Evolutionary conservation across 2,113 vertebrate species (phyloP), one percentile per base, ranked within the genome.

Genomic region (Tragelaphus strepsiceros): DNA sequence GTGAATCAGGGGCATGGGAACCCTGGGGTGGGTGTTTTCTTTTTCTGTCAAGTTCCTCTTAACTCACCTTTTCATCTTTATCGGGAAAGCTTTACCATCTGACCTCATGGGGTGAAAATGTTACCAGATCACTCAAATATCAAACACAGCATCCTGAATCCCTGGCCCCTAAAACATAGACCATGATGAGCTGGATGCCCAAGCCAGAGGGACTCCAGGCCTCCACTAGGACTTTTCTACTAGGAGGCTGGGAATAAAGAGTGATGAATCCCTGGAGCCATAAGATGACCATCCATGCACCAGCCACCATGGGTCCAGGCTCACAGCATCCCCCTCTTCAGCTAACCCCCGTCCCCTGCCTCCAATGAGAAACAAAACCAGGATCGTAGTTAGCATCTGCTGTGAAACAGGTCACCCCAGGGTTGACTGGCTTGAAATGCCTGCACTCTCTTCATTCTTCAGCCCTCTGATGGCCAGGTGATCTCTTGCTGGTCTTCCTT

Each of bases 311-410:
- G 35, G 10, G 6, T 71, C 24, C 19, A 43, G 16, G 30, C 30
- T 78, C 32, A 58, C 2, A 22, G 30, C n/a, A 6, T 71, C 9
- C n/a, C 17, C 9, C 0, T 0, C 19, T 6, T 19, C 19, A 6
- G 67, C 67, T 39, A 39, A 71, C 2, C 67, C 10, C 10, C 22
- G 10, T 39, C n/a, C n/a, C 19, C 67, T 39, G 5, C 24, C 8
- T 80, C 19, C 7, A 3, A 1, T 2, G 59, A 77, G 32, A 53
- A 64, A 51, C 16, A 80, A 21, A 92, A 53, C 26, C 6, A 26
- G 16, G 24, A 67, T 81, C 6, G n/a, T 56, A 11, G n/a, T 26
- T 26, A 78, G 21, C 10, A 43, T 30, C 14, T 21, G 12, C 24
- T 54, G 3, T 28, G 4, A 14, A 83, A 74, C 24, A 61, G 51